These are phyloP conservation scores for Daktulosphaira vitifoliae DNA, from an alignment of 1,140 invertebrate species.

Conservation along the genomic window DNA sequence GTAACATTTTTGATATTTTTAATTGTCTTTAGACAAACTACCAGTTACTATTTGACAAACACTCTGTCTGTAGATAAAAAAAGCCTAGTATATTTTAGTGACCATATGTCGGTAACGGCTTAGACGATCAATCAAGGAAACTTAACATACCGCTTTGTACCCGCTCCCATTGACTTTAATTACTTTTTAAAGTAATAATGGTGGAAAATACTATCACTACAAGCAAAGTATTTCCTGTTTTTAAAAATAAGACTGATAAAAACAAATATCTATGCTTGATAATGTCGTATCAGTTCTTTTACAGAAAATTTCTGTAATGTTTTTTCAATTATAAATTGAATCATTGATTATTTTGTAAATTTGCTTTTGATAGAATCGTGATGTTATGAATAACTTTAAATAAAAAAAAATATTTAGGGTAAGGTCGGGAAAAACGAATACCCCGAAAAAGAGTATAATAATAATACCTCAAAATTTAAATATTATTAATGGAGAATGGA, in stretches of 20 bases:
- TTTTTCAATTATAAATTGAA: not conserved
- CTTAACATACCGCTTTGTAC: not conserved
- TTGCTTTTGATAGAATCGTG: not conserved
- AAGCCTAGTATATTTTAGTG: conserved; percentile 18
- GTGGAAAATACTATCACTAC: not conserved
- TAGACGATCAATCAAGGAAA: conserved; percentile 25
- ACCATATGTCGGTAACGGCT: conserved; percentile 14
- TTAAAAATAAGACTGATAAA: conserved; percentile 26
- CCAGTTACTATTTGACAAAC: conserved; percentile 1
- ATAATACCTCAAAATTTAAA: too few relatives aligned
- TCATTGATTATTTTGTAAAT: not conserved
- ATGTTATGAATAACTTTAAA: too few relatives aligned
- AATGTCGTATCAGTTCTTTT: conserved; percentile 1
- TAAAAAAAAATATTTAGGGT: too few relatives aligned
- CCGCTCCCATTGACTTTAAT: conserved; percentile 22
- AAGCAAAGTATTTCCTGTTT: not conserved
- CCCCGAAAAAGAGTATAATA: too few relatives aligned
- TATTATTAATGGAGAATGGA: too few relatives aligned
- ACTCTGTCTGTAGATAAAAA: too few relatives aligned
- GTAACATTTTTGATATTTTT: conserved; percentile 13
- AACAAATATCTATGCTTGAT: conserved; percentile 13
- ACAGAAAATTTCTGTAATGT: too few relatives aligned
- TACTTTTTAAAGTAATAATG: conserved; percentile 33
- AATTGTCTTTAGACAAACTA: conserved; percentile 20
- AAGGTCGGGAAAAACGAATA: too few relatives aligned